These are phyloP conservation scores for Aethes cnicana DNA, from an alignment of 2,888 invertebrate species.

Conservation along the genomic window DNA sequence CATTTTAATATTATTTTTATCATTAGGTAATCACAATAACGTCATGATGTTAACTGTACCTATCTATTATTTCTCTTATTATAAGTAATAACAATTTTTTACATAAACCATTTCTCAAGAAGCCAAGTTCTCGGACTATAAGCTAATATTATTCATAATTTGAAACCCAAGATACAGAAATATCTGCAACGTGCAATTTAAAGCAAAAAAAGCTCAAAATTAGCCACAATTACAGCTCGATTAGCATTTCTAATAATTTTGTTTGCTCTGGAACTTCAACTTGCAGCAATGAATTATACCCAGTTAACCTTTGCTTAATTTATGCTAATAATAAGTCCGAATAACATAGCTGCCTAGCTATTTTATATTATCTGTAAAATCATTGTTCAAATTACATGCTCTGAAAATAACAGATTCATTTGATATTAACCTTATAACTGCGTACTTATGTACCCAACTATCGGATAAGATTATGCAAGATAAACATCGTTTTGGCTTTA, in stretches of 20 bases:
- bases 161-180: constrained; percentile 22
- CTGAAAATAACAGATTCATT: constrained; percentile 9
- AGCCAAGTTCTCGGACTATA: too few species aligned
- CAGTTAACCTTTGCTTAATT: constrained; percentile 61
- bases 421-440: too few species aligned
- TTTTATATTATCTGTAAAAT: constrained; percentile 34
- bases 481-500: too few species aligned
- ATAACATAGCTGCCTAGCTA: constrained; percentile 41
- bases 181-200: constrained; percentile 44
- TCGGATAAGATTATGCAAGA: too few species aligned
- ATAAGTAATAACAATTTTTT: too few species aligned
- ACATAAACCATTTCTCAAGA: too few species aligned
- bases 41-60: too few species aligned
- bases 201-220: constrained; percentile 45
- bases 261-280: constrained; percentile 54
- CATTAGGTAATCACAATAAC: too few species aligned
- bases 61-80: too few species aligned
- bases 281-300: constrained; percentile 56
- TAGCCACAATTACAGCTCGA: constrained; percentile 51
- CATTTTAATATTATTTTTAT: too few species aligned
- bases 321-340: constrained; percentile 62
- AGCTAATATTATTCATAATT: too few species aligned
- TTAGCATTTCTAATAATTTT: constrained; percentile 64
- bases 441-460: too few species aligned
- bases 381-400: constrained; percentile 16